Base-by-base conservation (phyloP, 2,888 invertebrate species). In the Seira ritae region DNA sequence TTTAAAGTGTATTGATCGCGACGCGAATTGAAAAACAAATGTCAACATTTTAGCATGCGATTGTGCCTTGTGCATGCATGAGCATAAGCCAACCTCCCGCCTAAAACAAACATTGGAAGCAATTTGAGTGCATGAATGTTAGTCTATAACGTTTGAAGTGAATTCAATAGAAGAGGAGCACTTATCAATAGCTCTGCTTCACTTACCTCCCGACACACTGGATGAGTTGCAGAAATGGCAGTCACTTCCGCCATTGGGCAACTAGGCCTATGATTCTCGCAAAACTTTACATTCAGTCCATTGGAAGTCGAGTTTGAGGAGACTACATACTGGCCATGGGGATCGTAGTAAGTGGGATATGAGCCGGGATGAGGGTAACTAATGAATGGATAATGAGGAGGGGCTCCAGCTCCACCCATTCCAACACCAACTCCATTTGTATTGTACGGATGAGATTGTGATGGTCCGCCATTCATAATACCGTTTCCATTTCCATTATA, bases 231-330 rank as follows among this genome's bases (percentile, higher is more conserved):
- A 62, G n/a, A 77, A 20, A 86, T 69, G 6, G 86, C 77, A 0
- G 89, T 85, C 31, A 87, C 87, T 66, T 89, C 89, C 6, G 89
- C 89, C 86, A 89, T 89, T 8, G 89, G 90, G 90, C 95, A 95
- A 89, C 95, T 95, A 89, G 94, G 94, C 88, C 96, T 93, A 91
- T 96, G 96, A 79, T 91, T 91, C 89, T 96, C 95, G 90, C 96
- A 95, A 90, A 96, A 97, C 91, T 96, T 96, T 66, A 97, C 95
- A 80, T 96, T 74, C n/a, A 88, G 72, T 46, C 76, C 78, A 37
- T 3, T 20, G 71, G 82, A 68, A 55, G 81, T 85, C 46, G 73
- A 22, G 31, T 81, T 82, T 8, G 79, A 62, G 15, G 50, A 31
- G 12, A 73, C 22, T 6, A 68, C 69, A n/a, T 71, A 80, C 24